Evolutionary conservation across 2,113 vertebrate species (phyloP), one percentile per base, ranked within the genome.

Genomic region (Cynopterus brachyotis): DNA sequence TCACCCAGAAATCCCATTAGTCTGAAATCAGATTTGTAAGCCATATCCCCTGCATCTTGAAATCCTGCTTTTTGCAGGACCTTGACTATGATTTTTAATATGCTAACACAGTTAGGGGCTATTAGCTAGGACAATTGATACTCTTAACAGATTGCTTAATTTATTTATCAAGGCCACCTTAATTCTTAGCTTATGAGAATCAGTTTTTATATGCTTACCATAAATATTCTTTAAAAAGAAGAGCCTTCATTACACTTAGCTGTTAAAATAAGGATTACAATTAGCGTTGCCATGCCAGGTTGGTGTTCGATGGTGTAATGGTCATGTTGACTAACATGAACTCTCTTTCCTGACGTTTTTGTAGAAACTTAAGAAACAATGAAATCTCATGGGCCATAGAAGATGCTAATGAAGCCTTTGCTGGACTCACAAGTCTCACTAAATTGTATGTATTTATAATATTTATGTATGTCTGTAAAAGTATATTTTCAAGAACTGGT

Each of bases 321-420:
- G 11, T 57, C 20, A 4, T 64, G 59, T 35, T 89, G 81, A 81
- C 69, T 93, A 89, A 82, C 13, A 11, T 70, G 69, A 87, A 3
- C 30, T 88, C 15, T 94, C 42, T 96, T 73, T 96, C 40, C 26
- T 89, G 42, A 72, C 42, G 1, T 87, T 97, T 83, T 98, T 98
- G 19, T 98, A 99, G 99, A 97, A 99, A 99, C 89, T 93, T 99
- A 95, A 75, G 98, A 97, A 99, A 99, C 97, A 99, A 99, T 75
- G 99, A 99, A 97, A 99, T 99, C 97, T 99, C 98, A 28, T 99
- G 99, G 99, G 99, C 99, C 84, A 99, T 99, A 93, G 99, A 99
- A 98, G 99, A 99, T 98, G 98, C 99, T 93, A 99, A 97, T 91
- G 99, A 99, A 98, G 98, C 98, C 1, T 99, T 99, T 97, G 92